Evolutionary conservation across 1,140 invertebrate species (phyloP), one percentile per base, ranked within the genome.

Genomic region (Myzus persicae): DNA sequence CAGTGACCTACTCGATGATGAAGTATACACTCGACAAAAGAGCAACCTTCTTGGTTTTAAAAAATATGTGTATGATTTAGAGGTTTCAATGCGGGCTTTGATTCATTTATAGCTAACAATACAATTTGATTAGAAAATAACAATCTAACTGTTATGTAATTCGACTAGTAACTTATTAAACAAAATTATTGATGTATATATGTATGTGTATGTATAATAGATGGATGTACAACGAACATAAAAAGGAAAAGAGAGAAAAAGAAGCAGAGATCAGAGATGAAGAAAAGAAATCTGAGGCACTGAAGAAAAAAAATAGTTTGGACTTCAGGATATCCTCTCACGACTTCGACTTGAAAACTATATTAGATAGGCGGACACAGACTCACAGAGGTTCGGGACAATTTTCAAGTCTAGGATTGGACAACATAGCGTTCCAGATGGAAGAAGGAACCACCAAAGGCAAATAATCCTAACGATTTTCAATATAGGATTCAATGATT

Each of bases 191-290:
- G 18, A 51, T 51, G 22, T 67, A 67, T n/a, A n/a, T 67, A 31
- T 59, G 9, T 40, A 24, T 5, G 2, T 51, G 1, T 40, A 1
- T 51, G 8, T 89, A 24, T 51, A 22, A 36, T 94, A 96, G 96
- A 82, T 96, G 96, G 96, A 95, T 96, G 94, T 96, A 96, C 94
- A 95, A 95, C 44, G 96, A 96, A 93, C 95, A 96, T 92, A 95
- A 95, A 94, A 95, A 95, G 51, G 94, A 94, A 94, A 95, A 96
- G 67, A 94, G 94, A 1, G 93, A 93, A 8, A 81, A 93, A 40
- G 87, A 94, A 89, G 42, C 51, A 11, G 90, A 38, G 26, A 42
- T 67, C 51, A 89, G 85, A 90, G 94, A 95, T 91, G 93, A 94
- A 94, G 94, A 94, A 93, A 94, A 94, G 94, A 95, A 92, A 94